Evolutionary conservation across 2,888 invertebrate genomes (phyloP), one percentile per base, ranked within the genome.

Genomic region (Hypolimnas misippus): DNA sequence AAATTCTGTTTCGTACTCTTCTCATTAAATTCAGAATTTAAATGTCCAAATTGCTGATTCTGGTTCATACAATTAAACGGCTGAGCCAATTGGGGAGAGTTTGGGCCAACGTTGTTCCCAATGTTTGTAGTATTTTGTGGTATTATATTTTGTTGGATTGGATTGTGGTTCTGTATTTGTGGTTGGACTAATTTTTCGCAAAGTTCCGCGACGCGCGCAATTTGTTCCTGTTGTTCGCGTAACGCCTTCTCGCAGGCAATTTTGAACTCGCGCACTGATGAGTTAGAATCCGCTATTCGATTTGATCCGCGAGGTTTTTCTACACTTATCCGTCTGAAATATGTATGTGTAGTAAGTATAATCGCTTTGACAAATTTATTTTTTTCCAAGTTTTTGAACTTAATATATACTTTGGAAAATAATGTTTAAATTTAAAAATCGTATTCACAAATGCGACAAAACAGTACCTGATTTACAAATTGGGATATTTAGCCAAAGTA

Each of bases 161-260:
- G 25, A 25, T 25, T 25, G 2, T 25, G 25, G 25, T 25, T 25
- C 25, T 25, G 25, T 7, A 54, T 29, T 19, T 57, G 21, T 2
- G 73, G 74, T 68, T 78, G 79, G 0, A 79, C 76, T 19, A 89
- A 76, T 5, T 76, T 76, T 74, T 86, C 84, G 74, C 89, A 89
- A 29, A 89, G 74, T 67, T 79, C 76, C 1, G 87, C 79, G 3
- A 89, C 86, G 46, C 82, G 83, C 1, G 84, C 77, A 38, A 88
- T 82, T 51, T 73, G 76, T 50, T 71, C 72, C 66, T 88, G 87
- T 65, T 89, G 89, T 54, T 86, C 84, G 2, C 77, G 76, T 21
- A 89, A 70, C 19, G 87, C 80, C 8, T 80, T 78, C 72, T 84
- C 82, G 74, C 86, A 87, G 2, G 76, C 75, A 1, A 74, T 71